Conservation (phyloP, 2,113 vertebrate species). For the Columba livia region DNA sequence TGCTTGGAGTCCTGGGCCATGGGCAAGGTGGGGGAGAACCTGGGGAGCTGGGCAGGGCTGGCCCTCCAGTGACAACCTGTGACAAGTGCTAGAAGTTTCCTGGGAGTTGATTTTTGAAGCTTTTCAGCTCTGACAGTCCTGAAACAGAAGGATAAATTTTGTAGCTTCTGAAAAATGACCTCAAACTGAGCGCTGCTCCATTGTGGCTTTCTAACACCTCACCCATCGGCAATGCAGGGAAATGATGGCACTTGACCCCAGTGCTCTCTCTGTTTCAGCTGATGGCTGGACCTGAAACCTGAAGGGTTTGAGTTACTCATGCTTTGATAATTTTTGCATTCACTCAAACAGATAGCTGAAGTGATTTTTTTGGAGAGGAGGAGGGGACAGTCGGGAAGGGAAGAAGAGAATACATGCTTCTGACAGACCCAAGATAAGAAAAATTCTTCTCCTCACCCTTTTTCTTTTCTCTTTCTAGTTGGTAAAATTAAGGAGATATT, state of each 20-base stretch:
- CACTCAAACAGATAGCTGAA: background rate
- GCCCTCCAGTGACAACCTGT: background rate
- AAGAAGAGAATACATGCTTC: background rate
- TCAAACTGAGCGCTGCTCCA: background rate
- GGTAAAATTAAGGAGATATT: background rate
- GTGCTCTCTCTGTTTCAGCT: background rate
- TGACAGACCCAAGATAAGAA: background rate
- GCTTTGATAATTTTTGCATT: background rate
- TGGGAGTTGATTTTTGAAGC: background rate
- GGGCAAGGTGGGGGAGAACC: background rate
- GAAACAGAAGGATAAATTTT: background rate
- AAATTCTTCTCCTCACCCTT: background rate
- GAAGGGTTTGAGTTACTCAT: background rate
- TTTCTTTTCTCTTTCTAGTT: background rate
- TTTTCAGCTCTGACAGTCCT: background rate
- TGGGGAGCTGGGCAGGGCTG: fast-evolving
- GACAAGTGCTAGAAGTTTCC: background rate
- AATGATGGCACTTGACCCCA: background rate
- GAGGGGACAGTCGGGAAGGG: background rate
- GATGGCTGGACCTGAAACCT: background rate
- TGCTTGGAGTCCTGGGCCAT: background rate
- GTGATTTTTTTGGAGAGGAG: background rate
- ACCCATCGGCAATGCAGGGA: fast-evolving
- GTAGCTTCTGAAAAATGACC: background rate
- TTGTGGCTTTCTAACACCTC: background rate